Evolutionary conservation across 2,113 vertebrate species (phyloP).

Genomic region (Rhinichthys klamathensis): DNA sequence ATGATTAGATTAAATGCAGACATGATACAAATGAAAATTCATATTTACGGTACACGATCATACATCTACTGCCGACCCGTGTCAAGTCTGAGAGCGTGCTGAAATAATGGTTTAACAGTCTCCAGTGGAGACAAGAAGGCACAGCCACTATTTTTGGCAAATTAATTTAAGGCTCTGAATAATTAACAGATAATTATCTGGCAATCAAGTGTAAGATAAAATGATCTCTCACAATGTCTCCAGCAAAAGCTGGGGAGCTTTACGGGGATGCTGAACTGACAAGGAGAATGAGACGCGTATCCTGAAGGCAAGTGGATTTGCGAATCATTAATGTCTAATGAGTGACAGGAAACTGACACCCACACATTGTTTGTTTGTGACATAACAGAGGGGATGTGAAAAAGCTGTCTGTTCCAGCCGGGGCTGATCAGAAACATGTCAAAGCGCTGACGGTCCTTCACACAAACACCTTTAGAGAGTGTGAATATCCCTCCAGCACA

Average conservation of each 20-base stretch:
- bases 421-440: background rate
- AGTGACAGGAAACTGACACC: slow-evolving; percentile 71
- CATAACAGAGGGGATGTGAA: slow-evolving; percentile 59
- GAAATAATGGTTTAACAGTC: slow-evolving; percentile 69
- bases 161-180: slow-evolving; percentile 84
- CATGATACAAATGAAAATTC: slow-evolving; percentile 58
- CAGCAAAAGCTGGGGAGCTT: slow-evolving; percentile 64
- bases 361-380: slow-evolving; percentile 64
- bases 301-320: slow-evolving; percentile 66
- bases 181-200: slow-evolving; percentile 85
- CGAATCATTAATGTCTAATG: slow-evolving; percentile 69
- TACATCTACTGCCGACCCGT: slow-evolving; percentile 38
- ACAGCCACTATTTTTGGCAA: slow-evolving; percentile 79
- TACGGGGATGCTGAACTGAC: slow-evolving; percentile 62
- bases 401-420: slow-evolving; percentile 22
- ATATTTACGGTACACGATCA: slow-evolving; percentile 41
- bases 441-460: slow-evolving; percentile 18
- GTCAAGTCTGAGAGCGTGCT: slow-evolving; percentile 55
- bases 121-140: slow-evolving; percentile 70
- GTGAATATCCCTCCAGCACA: slow-evolving; percentile 34
- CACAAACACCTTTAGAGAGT: slow-evolving; percentile 28
- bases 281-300: slow-evolving; percentile 56
- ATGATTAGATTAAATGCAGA: slow-evolving; percentile 67
- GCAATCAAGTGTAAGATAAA: slow-evolving; percentile 80
- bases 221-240: slow-evolving; percentile 72